A percentile compares a stretch with the other conserved stretches of the same genome.
Conservation (phyloP, 2,797 vertebrate genomes). For the Liasis olivaceus region DNA sequence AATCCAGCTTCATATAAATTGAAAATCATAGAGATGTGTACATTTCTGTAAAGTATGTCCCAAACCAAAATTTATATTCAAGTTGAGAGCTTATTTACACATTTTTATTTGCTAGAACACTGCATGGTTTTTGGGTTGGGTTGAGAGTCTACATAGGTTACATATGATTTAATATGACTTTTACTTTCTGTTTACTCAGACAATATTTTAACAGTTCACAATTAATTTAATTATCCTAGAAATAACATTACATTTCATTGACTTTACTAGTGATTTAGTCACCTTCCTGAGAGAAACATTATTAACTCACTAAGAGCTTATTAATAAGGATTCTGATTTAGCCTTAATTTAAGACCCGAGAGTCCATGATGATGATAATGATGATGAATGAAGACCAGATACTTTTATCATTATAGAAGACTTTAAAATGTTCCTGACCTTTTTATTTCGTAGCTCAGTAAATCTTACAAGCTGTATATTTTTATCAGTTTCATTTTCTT, state of each 20-base stretch:
- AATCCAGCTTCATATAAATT: not conserved
- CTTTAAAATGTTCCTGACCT: constrained; percentile 70
- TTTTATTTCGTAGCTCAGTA: constrained; percentile 86
- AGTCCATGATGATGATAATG: not conserved
- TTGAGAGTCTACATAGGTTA: not conserved
- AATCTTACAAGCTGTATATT: constrained; percentile 81
- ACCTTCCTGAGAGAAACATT: not conserved
- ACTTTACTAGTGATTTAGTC: not conserved
- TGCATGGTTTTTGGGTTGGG: not conserved
- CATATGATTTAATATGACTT: not conserved
- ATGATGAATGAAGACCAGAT: not conserved
- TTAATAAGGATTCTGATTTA: too few species aligned
- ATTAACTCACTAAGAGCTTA: too few species aligned
- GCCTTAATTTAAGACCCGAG: not conserved
- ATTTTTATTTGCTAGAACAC: not conserved
- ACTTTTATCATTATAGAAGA: constrained; percentile 37
- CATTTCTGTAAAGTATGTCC: too few species aligned
- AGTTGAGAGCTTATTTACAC: not conserved
- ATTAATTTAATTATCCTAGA: not conserved
- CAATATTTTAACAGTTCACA: not conserved
- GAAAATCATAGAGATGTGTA: not conserved
- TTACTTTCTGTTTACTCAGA: not conserved
- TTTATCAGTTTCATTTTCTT: constrained; percentile 79
- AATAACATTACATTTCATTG: not conserved
- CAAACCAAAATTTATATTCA: not conserved